These are phyloP conservation scores for Trachelipus rathkii DNA, from an alignment of 1,140 invertebrate genomes.

Conservation along the genomic window DNA sequence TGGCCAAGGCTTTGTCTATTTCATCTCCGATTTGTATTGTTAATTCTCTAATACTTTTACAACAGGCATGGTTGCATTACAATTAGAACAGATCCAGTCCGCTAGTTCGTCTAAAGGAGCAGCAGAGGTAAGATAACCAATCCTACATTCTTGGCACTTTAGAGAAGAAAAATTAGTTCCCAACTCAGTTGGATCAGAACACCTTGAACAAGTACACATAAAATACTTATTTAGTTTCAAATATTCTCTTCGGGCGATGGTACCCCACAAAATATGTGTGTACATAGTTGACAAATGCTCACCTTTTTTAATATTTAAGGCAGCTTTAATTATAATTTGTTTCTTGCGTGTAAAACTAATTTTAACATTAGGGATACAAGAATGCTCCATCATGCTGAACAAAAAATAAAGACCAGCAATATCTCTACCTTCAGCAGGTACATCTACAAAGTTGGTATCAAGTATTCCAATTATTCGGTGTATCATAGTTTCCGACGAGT, in stretches of 20 bases:
- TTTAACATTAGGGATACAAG: constrained; percentile 67
- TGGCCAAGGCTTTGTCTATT: constrained; percentile 60
- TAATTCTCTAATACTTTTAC: constrained; percentile 59
- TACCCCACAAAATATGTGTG: constrained; percentile 68
- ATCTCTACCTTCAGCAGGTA: constrained; percentile 37
- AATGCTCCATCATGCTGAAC: constrained; percentile 68
- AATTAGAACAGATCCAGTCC: constrained; percentile 43
- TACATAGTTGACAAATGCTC: constrained; percentile 69
- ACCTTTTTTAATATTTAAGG: constrained; percentile 60
- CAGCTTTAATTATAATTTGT: constrained; percentile 61
- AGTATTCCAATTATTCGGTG: constrained; percentile 59
- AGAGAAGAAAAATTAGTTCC: constrained; percentile 45
- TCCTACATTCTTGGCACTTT: constrained; percentile 33
- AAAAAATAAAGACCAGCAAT: constrained; percentile 65
- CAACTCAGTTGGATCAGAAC: constrained; percentile 62
- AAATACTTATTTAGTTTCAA: constrained; percentile 70
- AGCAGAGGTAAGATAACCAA: constrained; percentile 39
- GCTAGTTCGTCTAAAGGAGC: constrained; percentile 42
- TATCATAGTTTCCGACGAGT: constrained; percentile 57
- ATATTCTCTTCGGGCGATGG: constrained; percentile 60
- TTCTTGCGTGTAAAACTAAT: constrained; percentile 54
- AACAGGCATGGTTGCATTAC: constrained; percentile 54
- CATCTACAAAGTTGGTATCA: constrained; percentile 70
- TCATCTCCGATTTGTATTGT: constrained; percentile 67
- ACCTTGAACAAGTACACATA: constrained; percentile 64